Conservation (phyloP, 1,140 invertebrate genomes). For the Alviniconcha marisindica region DNA sequence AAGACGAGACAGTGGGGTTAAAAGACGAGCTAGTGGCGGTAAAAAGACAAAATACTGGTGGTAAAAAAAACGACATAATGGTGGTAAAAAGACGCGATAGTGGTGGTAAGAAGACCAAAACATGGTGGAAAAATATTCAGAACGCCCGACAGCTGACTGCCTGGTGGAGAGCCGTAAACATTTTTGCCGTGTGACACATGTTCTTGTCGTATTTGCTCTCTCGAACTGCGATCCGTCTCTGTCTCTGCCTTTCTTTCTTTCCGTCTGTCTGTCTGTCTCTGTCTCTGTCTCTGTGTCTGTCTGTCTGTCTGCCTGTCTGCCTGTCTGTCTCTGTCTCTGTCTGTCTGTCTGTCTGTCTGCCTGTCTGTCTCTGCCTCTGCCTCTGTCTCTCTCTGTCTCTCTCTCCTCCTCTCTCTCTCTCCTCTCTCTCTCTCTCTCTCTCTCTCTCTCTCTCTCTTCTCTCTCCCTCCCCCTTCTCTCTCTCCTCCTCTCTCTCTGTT, state of each 20-base stretch:
- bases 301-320: conserved; percentile 17
- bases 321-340: conserved; percentile 12
- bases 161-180: too few species aligned
- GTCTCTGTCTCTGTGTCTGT: conserved; percentile 1
- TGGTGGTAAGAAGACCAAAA: too few species aligned
- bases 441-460: conserved; percentile 31
- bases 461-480: conserved; percentile 2
- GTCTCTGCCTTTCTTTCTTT: neutral
- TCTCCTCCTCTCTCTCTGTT: neutral
- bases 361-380: conserved; percentile 21
- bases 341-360: neutral
- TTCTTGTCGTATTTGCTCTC: neutral
- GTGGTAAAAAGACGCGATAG: too few species aligned
- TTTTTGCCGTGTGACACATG: neutral
- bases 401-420: conserved; percentile 34
- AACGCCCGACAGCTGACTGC: too few species aligned
- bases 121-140: too few species aligned
- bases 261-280: conserved; percentile 11
- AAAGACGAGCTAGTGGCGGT: too few species aligned
- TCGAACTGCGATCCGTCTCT: neutral
- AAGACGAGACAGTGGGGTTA: too few species aligned
- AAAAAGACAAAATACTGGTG: too few species aligned
- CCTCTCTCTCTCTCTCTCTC: conserved; percentile 33
- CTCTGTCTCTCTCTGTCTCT: conserved; percentile 29
- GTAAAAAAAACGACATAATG: too few species aligned